These are phyloP conservation scores for Leptoclinus maculatus DNA, from an alignment of 2,797 vertebrate species.

Conservation along the genomic window DNA sequence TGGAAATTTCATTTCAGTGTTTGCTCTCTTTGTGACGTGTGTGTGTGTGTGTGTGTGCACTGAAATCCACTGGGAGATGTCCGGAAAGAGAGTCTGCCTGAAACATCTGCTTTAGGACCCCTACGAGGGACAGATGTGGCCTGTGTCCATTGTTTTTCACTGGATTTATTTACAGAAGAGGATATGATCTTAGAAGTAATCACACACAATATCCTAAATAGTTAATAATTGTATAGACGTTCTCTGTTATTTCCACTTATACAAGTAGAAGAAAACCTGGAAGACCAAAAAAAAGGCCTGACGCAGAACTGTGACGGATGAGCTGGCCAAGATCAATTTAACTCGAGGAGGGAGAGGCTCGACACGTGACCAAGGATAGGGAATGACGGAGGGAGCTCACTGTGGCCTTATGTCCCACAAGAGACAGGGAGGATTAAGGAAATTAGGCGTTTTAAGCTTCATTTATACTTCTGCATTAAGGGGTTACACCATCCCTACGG, in stretches of 20 bases:
- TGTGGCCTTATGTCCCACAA: not conserved
- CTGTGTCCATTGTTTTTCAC: slow-evolving; percentile 17
- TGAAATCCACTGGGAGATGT: slow-evolving; percentile 38
- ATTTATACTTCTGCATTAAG: not conserved
- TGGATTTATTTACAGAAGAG: slow-evolving; percentile 22
- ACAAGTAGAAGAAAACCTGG: not conserved
- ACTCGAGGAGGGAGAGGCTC: not conserved
- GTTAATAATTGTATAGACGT: not conserved
- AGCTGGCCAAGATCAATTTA: not conserved
- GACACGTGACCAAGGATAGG: not conserved
- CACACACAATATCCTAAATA: not conserved
- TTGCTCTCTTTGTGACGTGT: slow-evolving; percentile 28
- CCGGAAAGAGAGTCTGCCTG: not conserved
- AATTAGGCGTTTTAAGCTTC: slow-evolving; percentile 14
- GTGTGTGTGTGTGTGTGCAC: slow-evolving; percentile 11
- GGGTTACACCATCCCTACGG: not conserved
- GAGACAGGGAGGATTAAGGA: not conserved
- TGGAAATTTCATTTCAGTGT: slow-evolving; percentile 24
- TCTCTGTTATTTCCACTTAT: not conserved
- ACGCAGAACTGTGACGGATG: not conserved
- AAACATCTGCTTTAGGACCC: slow-evolving; percentile 32
- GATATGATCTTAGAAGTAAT: not conserved
- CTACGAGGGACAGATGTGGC: slow-evolving; percentile 37
- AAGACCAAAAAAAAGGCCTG: not conserved
- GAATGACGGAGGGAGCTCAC: not conserved